Conservation (phyloP, 2,113 vertebrate genomes). For the Steatornis caripensis region DNA sequence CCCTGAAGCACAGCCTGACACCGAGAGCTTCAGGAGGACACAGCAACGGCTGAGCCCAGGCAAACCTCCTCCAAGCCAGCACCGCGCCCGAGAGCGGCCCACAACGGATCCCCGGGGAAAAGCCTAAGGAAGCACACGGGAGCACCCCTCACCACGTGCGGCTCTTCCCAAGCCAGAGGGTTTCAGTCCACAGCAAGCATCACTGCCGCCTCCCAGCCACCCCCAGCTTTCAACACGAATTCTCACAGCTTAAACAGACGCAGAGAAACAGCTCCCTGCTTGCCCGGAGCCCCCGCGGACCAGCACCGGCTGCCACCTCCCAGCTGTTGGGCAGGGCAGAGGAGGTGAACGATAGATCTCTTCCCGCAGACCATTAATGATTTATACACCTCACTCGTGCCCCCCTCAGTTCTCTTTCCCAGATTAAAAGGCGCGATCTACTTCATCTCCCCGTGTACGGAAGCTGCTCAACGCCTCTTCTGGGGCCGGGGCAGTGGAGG, state of each 20-base stretch:
- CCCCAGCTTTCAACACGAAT: not conserved
- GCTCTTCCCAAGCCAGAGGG: not conserved
- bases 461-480: not conserved
- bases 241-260: not conserved
- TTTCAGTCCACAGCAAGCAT: accelerated
- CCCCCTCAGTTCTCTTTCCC: not conserved
- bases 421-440: not conserved
- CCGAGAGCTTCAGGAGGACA: not conserved
- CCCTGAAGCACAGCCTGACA: not conserved
- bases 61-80: not conserved
- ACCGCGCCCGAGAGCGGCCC: accelerated
- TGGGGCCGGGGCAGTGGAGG: not conserved
- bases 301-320: accelerated
- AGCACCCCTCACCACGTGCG: accelerated
- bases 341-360: not conserved
- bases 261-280: not conserved
- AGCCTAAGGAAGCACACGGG: accelerated
- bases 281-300: accelerated
- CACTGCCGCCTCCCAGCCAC: not conserved
- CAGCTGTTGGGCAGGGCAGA: not conserved
- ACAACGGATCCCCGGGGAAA: not conserved
- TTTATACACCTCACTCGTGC: not conserved
- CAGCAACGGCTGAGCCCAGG: not conserved
- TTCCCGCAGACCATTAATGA: not conserved
- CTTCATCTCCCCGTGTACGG: not conserved